These are phyloP conservation scores for Cydia fagiglandana DNA, from an alignment of 1,140 invertebrate species.

Conservation along the genomic window DNA sequence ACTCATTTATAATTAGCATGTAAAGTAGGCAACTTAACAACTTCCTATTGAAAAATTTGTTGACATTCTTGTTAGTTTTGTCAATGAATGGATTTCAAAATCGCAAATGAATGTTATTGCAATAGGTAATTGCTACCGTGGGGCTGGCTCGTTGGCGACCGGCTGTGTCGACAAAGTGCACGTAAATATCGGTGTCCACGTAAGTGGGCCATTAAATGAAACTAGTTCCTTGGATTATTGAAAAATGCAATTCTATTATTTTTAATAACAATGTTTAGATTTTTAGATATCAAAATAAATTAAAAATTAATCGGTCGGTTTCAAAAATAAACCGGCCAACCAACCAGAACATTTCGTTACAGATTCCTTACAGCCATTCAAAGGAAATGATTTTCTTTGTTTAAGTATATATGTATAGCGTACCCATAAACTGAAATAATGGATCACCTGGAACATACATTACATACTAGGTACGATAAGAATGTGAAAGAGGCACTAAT, in stretches of 20 bases:
- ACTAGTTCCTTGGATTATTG: slow-evolving; percentile 4
- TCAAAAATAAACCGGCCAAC: no score
- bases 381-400: no score
- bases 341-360: no score
- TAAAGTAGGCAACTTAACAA: neutral
- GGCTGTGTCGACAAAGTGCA: slow-evolving; percentile 22
- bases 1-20: neutral
- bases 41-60: neutral
- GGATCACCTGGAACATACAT: no score
- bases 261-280: neutral
- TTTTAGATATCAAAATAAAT: neutral
- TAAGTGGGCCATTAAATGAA: slow-evolving; percentile 15
- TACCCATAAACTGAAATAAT: no score
- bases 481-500: no score
- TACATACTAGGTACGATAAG: no score
- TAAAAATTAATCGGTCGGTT: neutral
- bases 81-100: slow-evolving; percentile 23
- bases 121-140: slow-evolving; percentile 20
- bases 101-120: slow-evolving; percentile 31
- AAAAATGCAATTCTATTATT: slow-evolving; percentile 5
- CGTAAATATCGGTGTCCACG: slow-evolving; percentile 18
- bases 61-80: slow-evolving; percentile 12
- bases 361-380: no score
- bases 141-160: slow-evolving; percentile 12
- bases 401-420: no score